These are phyloP conservation scores for Lutraria lutraria DNA, from an alignment of 2,888 invertebrate species.

Conservation along the genomic window DNA sequence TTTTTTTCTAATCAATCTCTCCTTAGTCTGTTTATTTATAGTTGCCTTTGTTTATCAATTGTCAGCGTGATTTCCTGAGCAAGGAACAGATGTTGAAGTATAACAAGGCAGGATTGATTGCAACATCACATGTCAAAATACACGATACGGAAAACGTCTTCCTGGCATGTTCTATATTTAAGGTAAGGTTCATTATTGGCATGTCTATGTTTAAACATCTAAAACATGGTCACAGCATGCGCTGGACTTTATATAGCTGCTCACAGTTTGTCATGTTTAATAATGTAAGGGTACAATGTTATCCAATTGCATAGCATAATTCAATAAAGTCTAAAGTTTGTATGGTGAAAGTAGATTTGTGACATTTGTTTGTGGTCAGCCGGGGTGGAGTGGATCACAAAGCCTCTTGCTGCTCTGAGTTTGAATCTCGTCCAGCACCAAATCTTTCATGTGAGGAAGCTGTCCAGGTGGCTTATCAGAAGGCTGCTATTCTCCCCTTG, in stretches of 20 bases:
- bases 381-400: no score
- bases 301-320: no score
- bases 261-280: not conserved
- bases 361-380: no score
- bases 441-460: no score
- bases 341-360: no score
- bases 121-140: constrained; percentile 97
- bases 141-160: constrained; percentile 97
- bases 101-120: constrained; percentile 95
- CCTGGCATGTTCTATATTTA: constrained; percentile 95
- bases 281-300: no score
- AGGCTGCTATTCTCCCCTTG: no score
- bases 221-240: not conserved
- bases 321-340: no score
- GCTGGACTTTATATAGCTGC: not conserved
- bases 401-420: no score
- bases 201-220: not conserved
- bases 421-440: no score
- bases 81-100: constrained; percentile 97
- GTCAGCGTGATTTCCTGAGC: constrained; percentile 90
- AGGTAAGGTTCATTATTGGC: constrained; percentile 88
- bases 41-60: constrained; percentile 24
- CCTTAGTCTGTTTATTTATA: not conserved
- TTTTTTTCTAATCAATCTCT: not conserved
- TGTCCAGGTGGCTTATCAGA: no score